A percentile compares a stretch with the other conserved stretches of the same genome.
These are phyloP conservation scores for Sphyrna mokarran DNA, from an alignment of 2,113 vertebrate species.

Conservation along the genomic window DNA sequence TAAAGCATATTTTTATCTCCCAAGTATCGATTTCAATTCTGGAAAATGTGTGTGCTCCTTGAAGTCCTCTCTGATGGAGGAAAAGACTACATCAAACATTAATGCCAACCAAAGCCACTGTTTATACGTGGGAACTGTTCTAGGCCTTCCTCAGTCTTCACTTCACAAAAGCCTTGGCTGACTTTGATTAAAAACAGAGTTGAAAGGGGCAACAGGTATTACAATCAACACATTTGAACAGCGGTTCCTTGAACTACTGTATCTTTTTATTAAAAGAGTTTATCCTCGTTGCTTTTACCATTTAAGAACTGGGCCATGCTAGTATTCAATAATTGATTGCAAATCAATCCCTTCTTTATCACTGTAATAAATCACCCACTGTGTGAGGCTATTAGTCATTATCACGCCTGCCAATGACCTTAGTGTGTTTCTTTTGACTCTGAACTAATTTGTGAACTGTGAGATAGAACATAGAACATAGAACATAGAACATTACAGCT, in stretches of 20 bases:
- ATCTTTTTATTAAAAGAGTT: conserved; percentile 15
- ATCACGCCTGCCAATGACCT: neutral
- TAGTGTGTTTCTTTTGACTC: neutral
- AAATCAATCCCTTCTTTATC: conserved; percentile 16
- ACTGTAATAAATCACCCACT: conserved; percentile 5
- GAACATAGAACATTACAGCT: too few species aligned
- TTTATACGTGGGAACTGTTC: neutral
- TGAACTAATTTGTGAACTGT: neutral
- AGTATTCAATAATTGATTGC: conserved; percentile 19
- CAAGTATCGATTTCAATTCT: neutral
- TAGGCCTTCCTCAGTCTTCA: neutral
- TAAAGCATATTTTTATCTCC: neutral
- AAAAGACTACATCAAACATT: neutral
- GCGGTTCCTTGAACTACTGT: neutral
- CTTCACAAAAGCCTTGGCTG: neutral
- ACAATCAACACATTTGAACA: neutral
- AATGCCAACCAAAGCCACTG: neutral
- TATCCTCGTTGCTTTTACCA: neutral
- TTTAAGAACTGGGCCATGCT: neutral
- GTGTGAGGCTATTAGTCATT: neutral
- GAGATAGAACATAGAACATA: too few species aligned
- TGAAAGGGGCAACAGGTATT: neutral
- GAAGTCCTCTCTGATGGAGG: neutral
- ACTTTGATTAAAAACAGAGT: conserved; percentile 16
- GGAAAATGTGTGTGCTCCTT: neutral